These are phyloP conservation scores for Noctua janthe DNA, from an alignment of 2,888 invertebrate genomes.

Conservation along the genomic window DNA sequence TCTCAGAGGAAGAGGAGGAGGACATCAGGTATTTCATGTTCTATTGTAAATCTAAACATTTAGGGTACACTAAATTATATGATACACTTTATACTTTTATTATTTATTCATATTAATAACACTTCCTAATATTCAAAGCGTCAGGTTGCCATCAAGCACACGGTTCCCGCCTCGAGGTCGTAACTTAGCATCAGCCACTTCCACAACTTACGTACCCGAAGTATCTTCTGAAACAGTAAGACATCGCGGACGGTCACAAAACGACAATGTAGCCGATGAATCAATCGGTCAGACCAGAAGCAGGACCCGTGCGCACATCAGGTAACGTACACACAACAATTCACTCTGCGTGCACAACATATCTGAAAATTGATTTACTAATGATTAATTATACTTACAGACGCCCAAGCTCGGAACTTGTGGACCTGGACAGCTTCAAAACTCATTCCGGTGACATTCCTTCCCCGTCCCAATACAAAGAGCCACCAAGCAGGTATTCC, in stretches of 20 bases:
- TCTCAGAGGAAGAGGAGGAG: slow-evolving; percentile 86
- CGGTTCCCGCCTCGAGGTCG: slow-evolving; percentile 94
- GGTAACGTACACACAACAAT: slow-evolving; percentile 71
- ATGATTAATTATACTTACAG: slow-evolving; percentile 78
- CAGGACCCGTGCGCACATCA: slow-evolving; percentile 91
- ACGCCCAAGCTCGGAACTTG: slow-evolving; percentile 94
- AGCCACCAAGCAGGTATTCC: slow-evolving; percentile 85
- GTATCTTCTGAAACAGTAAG: slow-evolving; percentile 85
- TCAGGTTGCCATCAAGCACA: slow-evolving; percentile 94
- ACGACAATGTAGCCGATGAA: slow-evolving; percentile 87
- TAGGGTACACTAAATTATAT: slow-evolving; percentile 22
- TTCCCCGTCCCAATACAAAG: slow-evolving; percentile 89
- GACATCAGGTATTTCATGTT: slow-evolving; percentile 81
- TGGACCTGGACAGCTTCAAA: slow-evolving; percentile 95
- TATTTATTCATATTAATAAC: slow-evolving; percentile 42
- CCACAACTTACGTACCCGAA: slow-evolving; percentile 88
- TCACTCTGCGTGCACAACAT: slow-evolving; percentile 16
- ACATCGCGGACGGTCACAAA: slow-evolving; percentile 84
- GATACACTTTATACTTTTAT: slow-evolving; percentile 8
- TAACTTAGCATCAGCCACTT: slow-evolving; percentile 83
- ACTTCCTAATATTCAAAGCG: slow-evolving; percentile 67
- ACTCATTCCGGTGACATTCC: slow-evolving; percentile 92
- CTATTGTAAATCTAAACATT: slow-evolving; percentile 10
- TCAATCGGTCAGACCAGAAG: slow-evolving; percentile 87
- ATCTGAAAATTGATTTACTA: neutral